A percentile compares a stretch with the other conserved stretches of the same genome.
These are phyloP conservation scores for Tiaroga cobitis DNA, from an alignment of 2,797 vertebrate species.

Conservation along the genomic window DNA sequence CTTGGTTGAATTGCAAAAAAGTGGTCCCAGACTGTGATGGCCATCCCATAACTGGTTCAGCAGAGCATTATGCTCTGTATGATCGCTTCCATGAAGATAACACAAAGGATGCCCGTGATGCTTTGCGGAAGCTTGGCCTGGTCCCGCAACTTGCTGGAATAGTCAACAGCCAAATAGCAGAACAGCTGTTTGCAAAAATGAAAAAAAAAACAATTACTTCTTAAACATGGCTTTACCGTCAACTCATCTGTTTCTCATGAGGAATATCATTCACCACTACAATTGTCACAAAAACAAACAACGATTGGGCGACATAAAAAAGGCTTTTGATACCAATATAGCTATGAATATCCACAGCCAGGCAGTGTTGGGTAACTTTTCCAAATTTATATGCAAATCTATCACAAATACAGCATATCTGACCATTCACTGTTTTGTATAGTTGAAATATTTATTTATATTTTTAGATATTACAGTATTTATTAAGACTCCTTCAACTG, in stretches of 20 bases:
- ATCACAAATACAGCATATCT: neutral
- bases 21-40: neutral
- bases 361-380: neutral
- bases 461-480: neutral
- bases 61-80: neutral
- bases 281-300: neutral
- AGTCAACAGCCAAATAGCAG: neutral
- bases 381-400: neutral
- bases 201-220: neutral
- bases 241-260: neutral
- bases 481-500: neutral
- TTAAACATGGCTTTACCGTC: slow-evolving; percentile 3
- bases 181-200: neutral
- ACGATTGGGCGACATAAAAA: neutral
- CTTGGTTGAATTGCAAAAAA: slow-evolving; percentile 13
- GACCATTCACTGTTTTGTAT: neutral
- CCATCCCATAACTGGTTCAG: neutral
- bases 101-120: neutral
- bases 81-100: neutral
- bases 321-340: neutral
- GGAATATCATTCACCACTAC: neutral
- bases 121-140: neutral
- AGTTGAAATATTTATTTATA: neutral
- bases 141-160: neutral
- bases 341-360: neutral